Evolutionary conservation across 2,888 invertebrate species (phyloP), one percentile per base, ranked within the genome.

Genomic region (Cheilosia soror): DNA sequence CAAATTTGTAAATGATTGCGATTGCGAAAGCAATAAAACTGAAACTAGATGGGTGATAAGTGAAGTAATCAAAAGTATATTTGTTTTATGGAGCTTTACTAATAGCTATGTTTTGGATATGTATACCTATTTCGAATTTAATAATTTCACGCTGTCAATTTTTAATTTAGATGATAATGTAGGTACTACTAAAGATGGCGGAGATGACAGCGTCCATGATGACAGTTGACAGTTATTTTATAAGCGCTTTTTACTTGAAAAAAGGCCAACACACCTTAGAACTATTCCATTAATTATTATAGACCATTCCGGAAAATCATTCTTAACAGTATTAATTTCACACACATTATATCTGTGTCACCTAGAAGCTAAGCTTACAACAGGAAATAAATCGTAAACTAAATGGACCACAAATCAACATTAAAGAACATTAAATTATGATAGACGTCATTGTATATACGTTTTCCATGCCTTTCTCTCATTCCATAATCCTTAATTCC

Each of bases 381-480:
- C 29, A 47, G n/a, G 31, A 29, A 31, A 33, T n/a, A 33, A 9
- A 2, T 49, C 33, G 20, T 44, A 29, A 27, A 5, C 31, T 1
- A 63, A 47, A 49, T 49, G 47, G 5, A 49, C 51, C 25, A 27
- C 25, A 49, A 37, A 2, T 27, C 37, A n/a, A n/a, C n/a, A n/a
- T n/a, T n/a, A n/a, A n/a, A n/a, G n/a, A n/a, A n/a, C 65, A 40
- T 66, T 53, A 44, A 57, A 69, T 57, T 31, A 57, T 69, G 69
- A 69, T 69, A n/a, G 68, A 69, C 57, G 29, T 49, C 49, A 25
- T 51, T 31, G 37, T 27, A 53, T 25, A 65, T 33, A 53, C 37
- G 27, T 40, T 42, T 42, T 55, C 44, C 25, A 37, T 51, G 20
- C 13, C 42, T 29, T 53, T 49, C 5, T 53, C 27, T 40, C 11